A percentile compares a stretch with the other conserved stretches of the same genome.
phyloP scores from a whole-genome alignment of 2,888 invertebrate species.

The Napeogenes inachia region DNA sequence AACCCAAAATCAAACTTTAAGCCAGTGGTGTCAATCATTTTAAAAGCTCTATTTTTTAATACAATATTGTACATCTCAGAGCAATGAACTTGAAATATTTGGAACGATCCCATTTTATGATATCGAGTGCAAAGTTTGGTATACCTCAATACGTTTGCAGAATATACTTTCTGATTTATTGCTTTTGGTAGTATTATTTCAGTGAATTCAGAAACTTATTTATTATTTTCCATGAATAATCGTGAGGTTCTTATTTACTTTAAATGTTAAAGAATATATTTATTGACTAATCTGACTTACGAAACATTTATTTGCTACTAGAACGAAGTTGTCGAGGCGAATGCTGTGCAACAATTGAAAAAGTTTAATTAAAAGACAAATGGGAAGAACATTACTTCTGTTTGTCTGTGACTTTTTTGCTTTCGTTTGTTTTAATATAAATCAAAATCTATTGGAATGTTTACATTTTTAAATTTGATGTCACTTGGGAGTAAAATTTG shows the following conservation, averaged over 20 bases:
- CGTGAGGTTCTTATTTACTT: constrained; percentile 65
- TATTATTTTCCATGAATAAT: constrained; percentile 59
- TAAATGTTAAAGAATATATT: constrained; percentile 40
- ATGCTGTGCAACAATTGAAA: too few relatives aligned
- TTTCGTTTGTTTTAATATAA: too few relatives aligned
- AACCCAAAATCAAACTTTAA: too few relatives aligned
- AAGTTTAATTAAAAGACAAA: too few relatives aligned
- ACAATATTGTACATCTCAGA: constrained; percentile 6
- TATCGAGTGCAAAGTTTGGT: constrained; percentile 60
- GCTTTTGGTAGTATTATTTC: constrained; percentile 73
- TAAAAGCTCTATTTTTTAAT: too few relatives aligned
- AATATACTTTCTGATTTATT: constrained; percentile 72
- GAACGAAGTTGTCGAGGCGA: not conserved
- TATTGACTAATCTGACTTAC: constrained; percentile 25
- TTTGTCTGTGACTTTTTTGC: too few relatives aligned
- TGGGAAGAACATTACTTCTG: too few relatives aligned
- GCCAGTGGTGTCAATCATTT: too few relatives aligned
- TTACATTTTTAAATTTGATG: too few relatives aligned
- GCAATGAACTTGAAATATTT: constrained; percentile 24
- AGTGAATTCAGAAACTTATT: constrained; percentile 72
- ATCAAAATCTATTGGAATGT: too few relatives aligned
- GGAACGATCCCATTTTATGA: constrained; percentile 33
- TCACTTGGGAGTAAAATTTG: too few relatives aligned
- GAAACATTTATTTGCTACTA: not conserved
- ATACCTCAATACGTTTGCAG: constrained; percentile 56